Evolutionary conservation across 1,140 invertebrate species (phyloP), one percentile per base, ranked within the genome.

Genomic region (Diachasma alloeum): DNA sequence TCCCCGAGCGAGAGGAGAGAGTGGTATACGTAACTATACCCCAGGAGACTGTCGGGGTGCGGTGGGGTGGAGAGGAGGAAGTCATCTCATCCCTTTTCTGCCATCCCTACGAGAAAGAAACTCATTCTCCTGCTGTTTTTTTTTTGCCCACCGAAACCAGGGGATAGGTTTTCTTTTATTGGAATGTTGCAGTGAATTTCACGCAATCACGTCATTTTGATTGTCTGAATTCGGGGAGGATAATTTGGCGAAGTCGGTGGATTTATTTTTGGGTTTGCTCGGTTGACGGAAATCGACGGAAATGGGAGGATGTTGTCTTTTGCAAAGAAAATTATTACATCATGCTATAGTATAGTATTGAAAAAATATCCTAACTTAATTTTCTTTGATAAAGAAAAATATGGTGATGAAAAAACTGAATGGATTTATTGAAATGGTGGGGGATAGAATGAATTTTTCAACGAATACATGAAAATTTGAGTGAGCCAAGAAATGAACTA

Each of bases 1-100:
- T 79, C 78, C 78, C 75, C 66, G 36, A 22, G 56, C 48, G 39
- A 56, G 24, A 19, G 48, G 68, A 48, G 44, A 24, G 46, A 39
- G 66, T 3, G 11, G n/a, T 15, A 19, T 19, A 15, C 66, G 36
- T 39, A 68, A 69, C 71, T 66, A 48, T 69, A 17, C n/a, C 70
- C 48, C 73, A 36, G 17, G 56, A 77, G 59, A 17, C 70, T 72
- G 13, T 44, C 13, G 9, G 31, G 36, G n/a, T 37, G n/a, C 2
- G 59, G 26, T 26, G 66, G 31, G 31, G 31, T 31, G 9, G 36
- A 3, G 6, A 31, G 31, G 31, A 39, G 36, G 31, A 68, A 68
- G 66, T 68, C 66, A 68, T 68, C 17, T 68, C 66, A 39, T 68
- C 15, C 36, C 36, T 68, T 39, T 37, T 37, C 13, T 19, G 8